phyloP scores from a whole-genome alignment of 2,797 vertebrate species.

The Lepus townsendii region DNA sequence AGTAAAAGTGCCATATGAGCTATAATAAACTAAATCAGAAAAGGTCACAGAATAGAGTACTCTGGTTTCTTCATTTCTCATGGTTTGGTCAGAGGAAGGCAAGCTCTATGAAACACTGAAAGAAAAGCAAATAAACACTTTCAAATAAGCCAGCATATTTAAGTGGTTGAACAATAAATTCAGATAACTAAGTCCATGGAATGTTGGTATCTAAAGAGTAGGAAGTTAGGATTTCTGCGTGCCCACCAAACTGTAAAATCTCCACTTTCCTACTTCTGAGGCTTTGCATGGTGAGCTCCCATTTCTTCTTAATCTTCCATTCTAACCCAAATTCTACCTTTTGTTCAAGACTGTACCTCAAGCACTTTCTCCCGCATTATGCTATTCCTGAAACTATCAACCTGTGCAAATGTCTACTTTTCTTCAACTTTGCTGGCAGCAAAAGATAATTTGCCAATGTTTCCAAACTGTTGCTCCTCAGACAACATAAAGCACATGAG shows the following conservation, averaged over 20 bases:
- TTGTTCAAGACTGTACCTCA: background rate
- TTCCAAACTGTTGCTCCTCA: background rate
- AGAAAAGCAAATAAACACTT: conserved; percentile 17
- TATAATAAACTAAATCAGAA: conserved; percentile 33
- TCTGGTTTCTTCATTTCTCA: conserved; percentile 11
- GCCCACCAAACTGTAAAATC: background rate
- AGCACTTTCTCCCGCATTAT: background rate
- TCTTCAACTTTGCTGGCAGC: background rate
- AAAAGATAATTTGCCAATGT: background rate
- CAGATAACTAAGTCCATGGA: conserved; percentile 5
- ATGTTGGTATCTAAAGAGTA: background rate
- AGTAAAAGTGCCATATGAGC: background rate
- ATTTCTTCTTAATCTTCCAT: background rate
- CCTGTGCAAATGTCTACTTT: background rate
- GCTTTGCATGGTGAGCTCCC: background rate
- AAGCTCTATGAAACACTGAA: background rate
- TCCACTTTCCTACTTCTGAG: background rate
- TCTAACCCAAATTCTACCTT: background rate
- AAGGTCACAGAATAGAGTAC: background rate
- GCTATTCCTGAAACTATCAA: background rate
- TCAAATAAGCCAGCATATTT: conserved; percentile 15
- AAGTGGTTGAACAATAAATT: background rate
- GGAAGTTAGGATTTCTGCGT: background rate
- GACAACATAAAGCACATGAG: background rate
- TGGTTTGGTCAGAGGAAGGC: background rate